A percentile compares a stretch with the other conserved stretches of the same genome.
Conservation (phyloP, 2,888 invertebrate species). For the Drosophila atripex region DNA sequence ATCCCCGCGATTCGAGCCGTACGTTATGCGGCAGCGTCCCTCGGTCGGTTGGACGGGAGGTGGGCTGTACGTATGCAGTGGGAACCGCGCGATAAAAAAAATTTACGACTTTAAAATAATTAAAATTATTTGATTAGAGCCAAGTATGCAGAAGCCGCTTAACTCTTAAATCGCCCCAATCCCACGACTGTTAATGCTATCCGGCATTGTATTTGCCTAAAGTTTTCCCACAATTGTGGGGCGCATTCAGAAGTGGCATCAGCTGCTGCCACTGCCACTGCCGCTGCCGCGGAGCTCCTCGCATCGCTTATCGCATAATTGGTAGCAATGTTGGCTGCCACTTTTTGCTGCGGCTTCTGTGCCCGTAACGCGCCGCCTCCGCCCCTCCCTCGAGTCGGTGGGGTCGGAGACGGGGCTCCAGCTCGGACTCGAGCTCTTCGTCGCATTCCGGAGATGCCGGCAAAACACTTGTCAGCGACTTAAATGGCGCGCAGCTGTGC, state of each 20-base stretch:
- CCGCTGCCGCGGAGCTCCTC: conserved; percentile 9
- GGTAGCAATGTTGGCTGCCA: conserved; percentile 76
- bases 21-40: too few relatives aligned
- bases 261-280: conserved; percentile 10
- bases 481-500: conserved; percentile 78
- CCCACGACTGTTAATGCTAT: conserved; percentile 21
- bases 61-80: too few relatives aligned
- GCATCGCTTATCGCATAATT: conserved; percentile 73
- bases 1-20: too few relatives aligned
- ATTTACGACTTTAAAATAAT: neutral
- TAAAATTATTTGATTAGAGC: neutral
- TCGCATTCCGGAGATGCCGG: conserved; percentile 74
- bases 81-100: too few relatives aligned
- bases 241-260: conserved; percentile 19
- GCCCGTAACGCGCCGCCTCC: neutral
- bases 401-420: neutral
- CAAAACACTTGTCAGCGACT: conserved; percentile 78
- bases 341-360: conserved; percentile 63
- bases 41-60: too few relatives aligned
- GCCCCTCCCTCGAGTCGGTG: neutral
- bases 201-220: conserved; percentile 45
- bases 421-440: conserved; percentile 9
- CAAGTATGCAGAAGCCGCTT: conserved; percentile 1
- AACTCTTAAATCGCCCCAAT: neutral
- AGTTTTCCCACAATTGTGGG: conserved; percentile 53